Base-by-base conservation (phyloP, 2,888 invertebrate species). In the Glaucopsyche alexis region DNA sequence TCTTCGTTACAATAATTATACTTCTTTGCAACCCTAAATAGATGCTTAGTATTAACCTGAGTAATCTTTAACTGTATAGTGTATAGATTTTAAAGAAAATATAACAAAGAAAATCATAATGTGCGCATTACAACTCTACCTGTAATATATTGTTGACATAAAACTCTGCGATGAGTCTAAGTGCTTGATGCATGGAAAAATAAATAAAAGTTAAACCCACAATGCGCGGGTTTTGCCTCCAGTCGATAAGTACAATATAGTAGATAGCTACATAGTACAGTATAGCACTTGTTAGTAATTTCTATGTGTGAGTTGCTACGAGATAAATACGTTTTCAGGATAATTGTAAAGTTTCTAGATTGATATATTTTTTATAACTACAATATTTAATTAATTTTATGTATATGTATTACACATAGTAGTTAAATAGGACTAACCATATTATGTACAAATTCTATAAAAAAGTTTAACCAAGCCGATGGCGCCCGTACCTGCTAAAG, bases 231-330 rank as follows among this genome's bases (percentile, higher is more conserved):
- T 80, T 80, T 77, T 77, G 78, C 78, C 77, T 78, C 77, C 72
- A 80, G 80, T 80, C 81, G 80, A 81, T 81, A 80, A 78, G 78
- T 76, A 79, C 75, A 81, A 79, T 79, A 80, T 80, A 79, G 1
- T 29, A 29, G 29, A 29, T n/a, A 29, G 1, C 29, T 60, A 60
- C 11, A 79, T 77, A 74, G 76, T 74, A 79, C 79, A 79, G 79
- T 80, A 79, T 79, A 74, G 55, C 4, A 29, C 2, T 29, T 29
- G 29, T 4, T 29, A 45, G 40, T 16, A 16, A 66, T 19, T 45
- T 40, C 74, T 77, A 76, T 77, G 78, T 76, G 76, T 77, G 76
- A 50, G 69, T 16, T 77, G 78, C 77, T 71, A 76, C 75, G 67
- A 11, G 38, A 29, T 75, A 80, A 79, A 11, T 29, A 11, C 60